Conservation (phyloP, 92 coral and sea anemone species). For the Parazoanthus darwini region DNA sequence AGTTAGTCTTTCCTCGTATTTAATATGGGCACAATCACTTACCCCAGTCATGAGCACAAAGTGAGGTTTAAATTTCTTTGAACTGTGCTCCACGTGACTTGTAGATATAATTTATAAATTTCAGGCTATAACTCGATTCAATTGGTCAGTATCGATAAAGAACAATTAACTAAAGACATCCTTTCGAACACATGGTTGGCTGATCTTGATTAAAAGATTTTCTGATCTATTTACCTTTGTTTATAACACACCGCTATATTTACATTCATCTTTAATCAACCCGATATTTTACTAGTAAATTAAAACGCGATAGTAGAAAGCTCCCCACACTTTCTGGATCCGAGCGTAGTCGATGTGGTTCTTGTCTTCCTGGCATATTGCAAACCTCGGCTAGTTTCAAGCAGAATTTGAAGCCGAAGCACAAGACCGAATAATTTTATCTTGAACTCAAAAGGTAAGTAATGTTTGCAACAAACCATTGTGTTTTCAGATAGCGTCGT, state of each 20-base stretch:
- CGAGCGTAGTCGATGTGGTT: not conserved
- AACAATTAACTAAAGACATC: conserved; percentile 13
- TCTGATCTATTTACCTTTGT: conserved; percentile 31
- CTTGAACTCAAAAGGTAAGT: not conserved
- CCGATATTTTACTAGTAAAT: conserved; percentile 12
- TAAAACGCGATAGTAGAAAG: conserved; percentile 11
- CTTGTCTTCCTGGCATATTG: not conserved
- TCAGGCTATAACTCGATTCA: conserved; percentile 7
- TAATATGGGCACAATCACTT: not conserved
- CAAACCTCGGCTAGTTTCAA: not conserved
- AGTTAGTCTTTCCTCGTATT: not conserved
- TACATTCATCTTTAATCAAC: not conserved
- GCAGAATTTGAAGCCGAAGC: not conserved
- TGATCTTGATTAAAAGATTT: conserved; percentile 27
- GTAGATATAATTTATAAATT: not conserved
- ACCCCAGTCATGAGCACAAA: not conserved
- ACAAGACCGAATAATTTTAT: not conserved
- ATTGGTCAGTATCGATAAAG: conserved; percentile 35
- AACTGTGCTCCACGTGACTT: conserved; percentile 24
- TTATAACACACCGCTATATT: conserved; percentile 34
- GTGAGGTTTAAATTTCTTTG: not conserved
- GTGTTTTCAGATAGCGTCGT: not conserved
- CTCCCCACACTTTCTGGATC: not conserved
- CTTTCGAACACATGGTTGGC: conserved; percentile 23
- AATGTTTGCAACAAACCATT: not conserved